phyloP scores from a whole-genome alignment of 2,113 vertebrate species.

The Colaptes auratus region DNA sequence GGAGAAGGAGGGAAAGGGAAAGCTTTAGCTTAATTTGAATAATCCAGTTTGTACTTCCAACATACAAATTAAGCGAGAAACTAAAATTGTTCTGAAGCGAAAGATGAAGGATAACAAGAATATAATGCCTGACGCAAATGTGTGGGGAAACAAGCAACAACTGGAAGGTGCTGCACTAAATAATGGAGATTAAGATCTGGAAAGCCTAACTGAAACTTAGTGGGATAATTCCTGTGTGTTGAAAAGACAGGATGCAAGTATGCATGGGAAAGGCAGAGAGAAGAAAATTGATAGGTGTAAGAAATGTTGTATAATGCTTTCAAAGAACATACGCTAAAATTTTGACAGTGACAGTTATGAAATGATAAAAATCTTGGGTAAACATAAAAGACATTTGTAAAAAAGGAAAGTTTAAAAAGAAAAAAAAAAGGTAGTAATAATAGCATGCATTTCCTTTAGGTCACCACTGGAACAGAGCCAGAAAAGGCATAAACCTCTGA shows the following conservation, averaged over 20 bases:
- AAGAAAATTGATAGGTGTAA: not conserved
- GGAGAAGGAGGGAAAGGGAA: slow-evolving; percentile 66
- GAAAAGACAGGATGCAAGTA: slow-evolving; percentile 37
- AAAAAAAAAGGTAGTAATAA: not conserved
- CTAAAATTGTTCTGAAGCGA: slow-evolving; percentile 58
- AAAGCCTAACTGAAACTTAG: slow-evolving; percentile 51
- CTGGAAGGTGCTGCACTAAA: slow-evolving; percentile 55
- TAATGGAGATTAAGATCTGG: slow-evolving; percentile 45
- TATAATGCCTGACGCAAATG: slow-evolving; percentile 48
- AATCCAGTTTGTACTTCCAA: slow-evolving; percentile 63
- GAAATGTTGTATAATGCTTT: not conserved
- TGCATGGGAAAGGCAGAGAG: not conserved
- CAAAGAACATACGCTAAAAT: not conserved
- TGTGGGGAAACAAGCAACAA: slow-evolving; percentile 62
- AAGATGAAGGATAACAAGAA: slow-evolving; percentile 64
- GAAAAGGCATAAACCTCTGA: not conserved
- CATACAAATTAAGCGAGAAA: slow-evolving; percentile 67
- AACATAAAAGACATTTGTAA: not conserved
- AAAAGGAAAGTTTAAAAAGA: no score
- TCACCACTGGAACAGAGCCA: not conserved
- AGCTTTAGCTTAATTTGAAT: slow-evolving; percentile 65
- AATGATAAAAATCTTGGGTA: not conserved
- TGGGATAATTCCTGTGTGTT: slow-evolving; percentile 45
- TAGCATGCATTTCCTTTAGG: not conserved
- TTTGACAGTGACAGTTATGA: not conserved